Conservation (phyloP, 2,888 invertebrate genomes). For the Heliconius erato region DNA sequence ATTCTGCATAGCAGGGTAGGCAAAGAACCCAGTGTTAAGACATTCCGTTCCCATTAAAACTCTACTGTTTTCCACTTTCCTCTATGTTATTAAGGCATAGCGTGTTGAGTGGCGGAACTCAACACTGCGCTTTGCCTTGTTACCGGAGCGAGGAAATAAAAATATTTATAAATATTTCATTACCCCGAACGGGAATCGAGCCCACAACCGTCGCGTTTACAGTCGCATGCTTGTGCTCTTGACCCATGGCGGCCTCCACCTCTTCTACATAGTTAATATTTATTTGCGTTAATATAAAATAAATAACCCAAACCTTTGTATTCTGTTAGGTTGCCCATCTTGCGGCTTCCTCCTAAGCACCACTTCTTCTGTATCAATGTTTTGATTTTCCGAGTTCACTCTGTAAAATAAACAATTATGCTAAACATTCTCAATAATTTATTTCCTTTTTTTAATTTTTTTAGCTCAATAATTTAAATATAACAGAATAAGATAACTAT, state of each 20-base stretch:
- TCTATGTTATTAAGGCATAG: neutral
- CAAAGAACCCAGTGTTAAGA: too few species aligned
- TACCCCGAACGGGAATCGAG: too few species aligned
- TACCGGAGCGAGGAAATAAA: neutral
- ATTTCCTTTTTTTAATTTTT: too few species aligned
- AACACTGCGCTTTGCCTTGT: too few species aligned
- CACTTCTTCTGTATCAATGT: conserved; percentile 84
- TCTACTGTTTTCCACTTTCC: neutral
- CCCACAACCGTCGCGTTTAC: too few species aligned
- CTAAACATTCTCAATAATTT: too few species aligned
- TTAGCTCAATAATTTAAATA: too few species aligned
- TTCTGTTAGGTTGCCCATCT: conserved; percentile 76
- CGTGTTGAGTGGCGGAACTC: too few species aligned
- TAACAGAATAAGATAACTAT: too few species aligned
- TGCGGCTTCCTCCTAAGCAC: conserved; percentile 88
- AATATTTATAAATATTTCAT: neutral
- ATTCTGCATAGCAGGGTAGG: too few species aligned
- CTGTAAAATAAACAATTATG: conserved; percentile 55
- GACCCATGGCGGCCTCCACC: neutral
- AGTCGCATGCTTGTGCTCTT: neutral
- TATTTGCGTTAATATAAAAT: neutral
- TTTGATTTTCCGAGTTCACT: conserved; percentile 68
- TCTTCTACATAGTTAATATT: neutral
- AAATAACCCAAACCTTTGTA: conserved; percentile 69
- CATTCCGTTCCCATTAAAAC: too few species aligned